phyloP scores from a whole-genome alignment of 2,888 invertebrate species.

The Lacanobia wlatinum region DNA sequence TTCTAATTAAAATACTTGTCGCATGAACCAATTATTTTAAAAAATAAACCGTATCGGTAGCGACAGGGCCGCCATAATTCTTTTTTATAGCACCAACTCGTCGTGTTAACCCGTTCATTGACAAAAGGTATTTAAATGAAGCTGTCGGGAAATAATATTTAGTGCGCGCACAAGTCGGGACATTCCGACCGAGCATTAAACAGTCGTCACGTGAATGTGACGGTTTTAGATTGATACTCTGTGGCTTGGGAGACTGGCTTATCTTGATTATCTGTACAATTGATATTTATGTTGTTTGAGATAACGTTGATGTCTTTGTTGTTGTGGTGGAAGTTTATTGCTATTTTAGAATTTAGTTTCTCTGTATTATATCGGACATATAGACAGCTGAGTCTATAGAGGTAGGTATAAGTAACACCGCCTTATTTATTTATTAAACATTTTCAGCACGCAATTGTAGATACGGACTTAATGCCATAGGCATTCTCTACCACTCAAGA shows the following conservation, averaged over 20 bases:
- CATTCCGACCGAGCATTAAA: slow-evolving; percentile 81
- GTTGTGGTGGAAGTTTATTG: background rate
- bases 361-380: background rate
- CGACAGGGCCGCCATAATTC: slow-evolving; percentile 84
- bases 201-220: slow-evolving; percentile 76
- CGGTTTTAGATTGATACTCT: slow-evolving; percentile 70
- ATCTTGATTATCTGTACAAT: slow-evolving; percentile 60
- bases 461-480: too few species aligned
- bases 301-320: slow-evolving; percentile 32
- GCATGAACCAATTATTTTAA: slow-evolving; percentile 82
- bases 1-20: slow-evolving; percentile 88
- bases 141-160: slow-evolving; percentile 89
- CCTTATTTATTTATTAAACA: too few species aligned
- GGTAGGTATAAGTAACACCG: background rate
- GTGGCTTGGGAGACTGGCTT: slow-evolving; percentile 48
- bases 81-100: slow-evolving; percentile 86
- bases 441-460: too few species aligned
- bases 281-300: slow-evolving; percentile 62
- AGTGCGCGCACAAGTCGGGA: slow-evolving; percentile 80
- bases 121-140: slow-evolving; percentile 91
- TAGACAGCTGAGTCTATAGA: background rate
- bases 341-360: background rate
- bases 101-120: slow-evolving; percentile 90
- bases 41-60: slow-evolving; percentile 81
- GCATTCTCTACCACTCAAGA: too few species aligned